These are phyloP conservation scores for Taurulus bubalis DNA, from an alignment of 2,113 vertebrate species.

Conservation along the genomic window DNA sequence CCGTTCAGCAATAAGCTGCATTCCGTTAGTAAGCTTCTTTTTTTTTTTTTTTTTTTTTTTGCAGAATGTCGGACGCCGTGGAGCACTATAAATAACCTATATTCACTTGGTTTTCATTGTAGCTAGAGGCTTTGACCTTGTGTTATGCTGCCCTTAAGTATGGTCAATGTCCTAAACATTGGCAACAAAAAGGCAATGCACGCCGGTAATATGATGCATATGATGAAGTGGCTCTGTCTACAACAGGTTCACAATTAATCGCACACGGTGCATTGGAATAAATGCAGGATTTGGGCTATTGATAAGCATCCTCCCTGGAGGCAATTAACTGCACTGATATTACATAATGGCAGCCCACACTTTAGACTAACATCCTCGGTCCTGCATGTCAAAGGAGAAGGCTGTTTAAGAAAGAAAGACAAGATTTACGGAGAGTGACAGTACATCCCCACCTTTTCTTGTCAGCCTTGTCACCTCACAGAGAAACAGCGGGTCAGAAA, in stretches of 20 bases:
- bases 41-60: neutral
- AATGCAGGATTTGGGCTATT: slow-evolving; percentile 36
- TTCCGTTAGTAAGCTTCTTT: neutral
- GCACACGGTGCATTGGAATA: slow-evolving; percentile 28
- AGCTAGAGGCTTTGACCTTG: slow-evolving; percentile 84
- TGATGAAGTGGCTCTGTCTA: slow-evolving; percentile 61
- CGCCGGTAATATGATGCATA: slow-evolving; percentile 4
- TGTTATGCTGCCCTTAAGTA: slow-evolving; percentile 73
- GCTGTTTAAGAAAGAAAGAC: neutral
- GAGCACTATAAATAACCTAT: slow-evolving; percentile 28
- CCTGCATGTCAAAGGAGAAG: slow-evolving; percentile 25
- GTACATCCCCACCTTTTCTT: slow-evolving; percentile 45
- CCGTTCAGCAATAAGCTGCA: slow-evolving; percentile 18
- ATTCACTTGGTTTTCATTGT: slow-evolving; percentile 41
- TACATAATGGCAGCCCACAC: slow-evolving; percentile 79
- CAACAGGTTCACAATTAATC: slow-evolving; percentile 51
- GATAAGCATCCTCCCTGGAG: slow-evolving; percentile 51
- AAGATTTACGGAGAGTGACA: slow-evolving; percentile 5
- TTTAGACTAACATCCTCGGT: slow-evolving; percentile 60
- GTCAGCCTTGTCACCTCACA: slow-evolving; percentile 30
- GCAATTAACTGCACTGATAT: slow-evolving; percentile 73
- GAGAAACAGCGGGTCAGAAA: slow-evolving; percentile 44
- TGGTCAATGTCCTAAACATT: slow-evolving; percentile 11
- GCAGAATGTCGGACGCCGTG: slow-evolving; percentile 14
- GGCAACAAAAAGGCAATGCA: slow-evolving; percentile 30